Base-by-base conservation (phyloP, 2,797 vertebrate genomes). In the Melanotaenia pygmaea region DNA sequence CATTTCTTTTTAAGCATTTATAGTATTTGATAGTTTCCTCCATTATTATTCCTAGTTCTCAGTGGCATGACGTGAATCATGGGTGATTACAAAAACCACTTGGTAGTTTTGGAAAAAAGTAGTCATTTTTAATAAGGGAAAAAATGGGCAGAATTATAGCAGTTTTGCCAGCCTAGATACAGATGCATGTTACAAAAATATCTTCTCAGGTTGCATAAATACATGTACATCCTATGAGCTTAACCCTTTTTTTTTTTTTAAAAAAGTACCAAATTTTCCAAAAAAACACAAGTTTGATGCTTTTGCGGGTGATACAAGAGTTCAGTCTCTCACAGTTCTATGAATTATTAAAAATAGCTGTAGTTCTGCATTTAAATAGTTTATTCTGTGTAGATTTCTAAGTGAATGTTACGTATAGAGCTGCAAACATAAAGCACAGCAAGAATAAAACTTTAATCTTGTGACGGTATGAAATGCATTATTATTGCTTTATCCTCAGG, bases 401-500 rank as follows among this genome's bases (percentile, higher is more conserved):
- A 28, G 30, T 56, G 6, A 4, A 30, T 54, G 40, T 28, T 67
- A 30, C 50, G 59, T 59, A 22, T 22, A 47, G 45, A 28, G 28
- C 34, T 58, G 20, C 22, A 47, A 38, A 56, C 8, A 22, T 28
- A 59, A 70, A 30, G 11, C 50, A 32, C 3, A 50, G 6, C 3
- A 18, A 45, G 8, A 59, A 57, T 51, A 45, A 28, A 37, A 16
- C 43, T 64, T 54, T 53, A 40, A 11, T 45, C 14, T 37, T 76
- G 34, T 43, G 53, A 72, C 32, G 3, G 4, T 54, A 54, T 35
- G 4, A 63, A 61, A 57, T 67, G 3, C 20, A 32, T 59, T 26
- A 45, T 77, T 73, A 77, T 81, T 79, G 50, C 38, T 72, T 43
- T 18, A 51, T 61, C 10, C 37, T 34, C 47, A 20, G 1, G 24